Evolutionary conservation across 2,888 invertebrate genomes (phyloP).

Genomic region (Thalpophila matura): DNA sequence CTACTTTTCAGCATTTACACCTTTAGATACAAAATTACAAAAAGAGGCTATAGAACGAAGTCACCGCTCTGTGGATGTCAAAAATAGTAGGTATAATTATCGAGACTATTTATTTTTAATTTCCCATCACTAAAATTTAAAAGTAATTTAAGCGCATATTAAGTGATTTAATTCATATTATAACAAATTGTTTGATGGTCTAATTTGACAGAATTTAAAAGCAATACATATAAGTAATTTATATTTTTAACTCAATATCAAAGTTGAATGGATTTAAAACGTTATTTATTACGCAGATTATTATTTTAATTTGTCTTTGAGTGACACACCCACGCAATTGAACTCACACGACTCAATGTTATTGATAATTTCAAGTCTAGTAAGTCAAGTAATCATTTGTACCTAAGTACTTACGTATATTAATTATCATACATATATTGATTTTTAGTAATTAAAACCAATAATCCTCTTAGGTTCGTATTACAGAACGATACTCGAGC

Average conservation of each 20-base stretch:
- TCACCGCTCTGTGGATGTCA: too few species aligned
- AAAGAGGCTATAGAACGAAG: neutral
- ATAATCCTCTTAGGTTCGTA: too few species aligned
- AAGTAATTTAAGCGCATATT: constrained; percentile 18
- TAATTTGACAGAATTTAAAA: constrained; percentile 20
- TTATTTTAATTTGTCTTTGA: constrained; percentile 13
- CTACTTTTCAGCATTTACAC: constrained; percentile 9
- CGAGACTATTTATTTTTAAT: constrained; percentile 7
- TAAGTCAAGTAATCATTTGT: too few species aligned
- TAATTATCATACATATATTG: too few species aligned
- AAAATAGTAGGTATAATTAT: neutral
- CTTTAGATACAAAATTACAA: constrained; percentile 1
- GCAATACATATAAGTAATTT: constrained; percentile 12
- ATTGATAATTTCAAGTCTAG: neutral
- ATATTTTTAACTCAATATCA: constrained; percentile 3
- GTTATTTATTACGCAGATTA: constrained; percentile 10
- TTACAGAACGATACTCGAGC: too few species aligned
- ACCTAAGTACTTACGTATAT: too few species aligned
- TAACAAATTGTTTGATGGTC: constrained; percentile 20
- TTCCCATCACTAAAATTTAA: constrained; percentile 16
- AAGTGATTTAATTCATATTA: constrained; percentile 17
- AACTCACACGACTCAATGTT: neutral
- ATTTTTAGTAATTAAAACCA: too few species aligned
- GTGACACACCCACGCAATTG: neutral
- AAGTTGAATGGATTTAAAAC: constrained; percentile 17